A percentile compares a stretch with the other conserved stretches of the same genome.
Evolutionary conservation across 2,888 invertebrate species (phyloP).

Genomic region (Hypsopygia costalis): DNA sequence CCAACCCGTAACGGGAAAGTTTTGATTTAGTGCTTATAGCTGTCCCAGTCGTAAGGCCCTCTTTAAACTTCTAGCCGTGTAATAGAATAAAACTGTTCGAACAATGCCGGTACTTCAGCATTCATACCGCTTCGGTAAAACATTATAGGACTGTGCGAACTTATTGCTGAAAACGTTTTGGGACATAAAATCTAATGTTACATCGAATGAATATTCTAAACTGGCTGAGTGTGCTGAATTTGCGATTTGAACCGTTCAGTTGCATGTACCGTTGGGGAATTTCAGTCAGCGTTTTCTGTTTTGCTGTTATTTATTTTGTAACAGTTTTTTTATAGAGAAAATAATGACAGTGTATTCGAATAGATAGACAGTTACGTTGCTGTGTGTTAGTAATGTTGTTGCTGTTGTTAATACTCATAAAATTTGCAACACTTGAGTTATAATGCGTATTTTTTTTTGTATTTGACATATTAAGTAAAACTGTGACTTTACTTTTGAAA

Average conservation of each 20-base stretch:
- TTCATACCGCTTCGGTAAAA: conserved; percentile 53
- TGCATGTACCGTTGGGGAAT: conserved; percentile 13
- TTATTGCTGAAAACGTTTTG: conserved; percentile 49
- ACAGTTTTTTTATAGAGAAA: conserved; percentile 2
- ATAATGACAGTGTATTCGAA: too few relatives aligned
- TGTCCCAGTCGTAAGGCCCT: conserved; percentile 63
- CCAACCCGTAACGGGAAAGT: conserved; percentile 63
- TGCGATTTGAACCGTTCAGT: conserved; percentile 19
- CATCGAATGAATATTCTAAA: conserved; percentile 61
- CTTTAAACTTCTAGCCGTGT: conserved; percentile 72
- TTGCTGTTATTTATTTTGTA: conserved; percentile 5
- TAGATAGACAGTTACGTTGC: too few relatives aligned
- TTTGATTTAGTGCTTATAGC: conserved; percentile 79
- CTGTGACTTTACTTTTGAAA: too few relatives aligned
- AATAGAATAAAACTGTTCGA: conserved; percentile 77
- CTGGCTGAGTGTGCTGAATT: conserved; percentile 30
- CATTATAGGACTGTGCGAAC: conserved; percentile 49
- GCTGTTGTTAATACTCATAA: too few relatives aligned
- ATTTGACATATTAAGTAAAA: too few relatives aligned
- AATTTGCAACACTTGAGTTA: too few relatives aligned
- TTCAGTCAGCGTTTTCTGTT: conserved; percentile 15
- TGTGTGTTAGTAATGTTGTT: too few relatives aligned
- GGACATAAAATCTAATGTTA: conserved; percentile 57
- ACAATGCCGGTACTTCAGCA: conserved; percentile 58
- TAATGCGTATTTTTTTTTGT: too few relatives aligned